phyloP scores from a whole-genome alignment of 2,797 vertebrate genomes.

The Crotalus adamanteus region DNA sequence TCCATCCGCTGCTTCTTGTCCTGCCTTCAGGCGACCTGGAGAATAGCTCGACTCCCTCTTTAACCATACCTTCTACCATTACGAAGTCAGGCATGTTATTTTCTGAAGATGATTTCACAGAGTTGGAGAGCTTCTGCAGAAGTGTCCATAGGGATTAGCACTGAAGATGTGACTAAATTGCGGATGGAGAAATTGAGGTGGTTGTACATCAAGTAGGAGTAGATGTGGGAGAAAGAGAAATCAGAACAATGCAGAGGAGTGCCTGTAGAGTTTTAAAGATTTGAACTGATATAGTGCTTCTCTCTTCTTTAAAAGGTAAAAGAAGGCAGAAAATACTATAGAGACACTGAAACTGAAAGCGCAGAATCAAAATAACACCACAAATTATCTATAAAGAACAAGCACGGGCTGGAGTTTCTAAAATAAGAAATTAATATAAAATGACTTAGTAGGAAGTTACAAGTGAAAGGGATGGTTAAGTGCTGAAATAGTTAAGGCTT shows the following conservation, averaged over 20 bases:
- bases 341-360: neutral
- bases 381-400: neutral
- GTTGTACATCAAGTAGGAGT: neutral
- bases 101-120: neutral
- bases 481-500: neutral
- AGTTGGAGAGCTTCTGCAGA: conserved; percentile 9
- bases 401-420: neutral
- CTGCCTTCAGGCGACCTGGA: no score
- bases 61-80: neutral
- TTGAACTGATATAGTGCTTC: neutral
- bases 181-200: neutral
- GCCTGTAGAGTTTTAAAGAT: neutral
- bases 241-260: neutral
- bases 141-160: neutral
- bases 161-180: neutral
- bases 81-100: neutral
- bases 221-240: neutral
- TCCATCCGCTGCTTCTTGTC: no score
- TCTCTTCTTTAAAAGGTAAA: neutral
- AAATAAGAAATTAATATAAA: neutral
- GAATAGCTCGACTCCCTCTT: no score
- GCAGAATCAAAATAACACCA: neutral
- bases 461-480: neutral
- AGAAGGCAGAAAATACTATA: neutral
- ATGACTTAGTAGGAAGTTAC: neutral